Evolutionary conservation across 1,140 invertebrate species (phyloP), one percentile per base, ranked within the genome.

Genomic region (Ladona fulva): DNA sequence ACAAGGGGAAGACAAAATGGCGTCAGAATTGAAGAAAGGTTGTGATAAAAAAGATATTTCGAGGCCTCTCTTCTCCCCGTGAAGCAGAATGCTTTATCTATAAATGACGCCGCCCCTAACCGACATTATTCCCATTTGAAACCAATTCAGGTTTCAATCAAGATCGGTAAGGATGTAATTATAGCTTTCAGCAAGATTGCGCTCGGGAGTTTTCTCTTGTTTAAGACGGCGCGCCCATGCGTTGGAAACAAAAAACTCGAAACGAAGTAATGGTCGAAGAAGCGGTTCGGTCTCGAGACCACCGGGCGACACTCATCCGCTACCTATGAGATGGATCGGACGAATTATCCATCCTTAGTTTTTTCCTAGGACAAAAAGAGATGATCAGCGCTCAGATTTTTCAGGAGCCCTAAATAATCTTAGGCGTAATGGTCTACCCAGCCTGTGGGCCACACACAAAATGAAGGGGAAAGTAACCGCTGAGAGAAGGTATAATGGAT

Each of bases 101-200:
- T 66, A 6, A 12, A 16, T 22, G 44, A 52, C 44, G 19, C 10
- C 44, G n/a, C 52, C 52, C n/a, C 1, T 1, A 5, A 66, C 3
- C 52, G 52, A 66, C 14, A 12, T 12, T 66, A 66, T 66, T 66
- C 52, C 12, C 52, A 16, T 16, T 66, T 22, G 52, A 66, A 66
- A 22, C 29, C 14, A 22, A 66, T 66, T 22, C 52, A 66, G 52
- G 52, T 66, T 66, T 66, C 52, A 66, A 66, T 66, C 52, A 66
- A 66, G 52, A 66, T 66, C n/a, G 16, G 14, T 66, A 22, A 66
- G 52, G 52, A 16, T 66, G 52, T 66, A 66, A 66, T 66, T 66
- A 66, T 66, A 66, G 14, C 52, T 66, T 66, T 66, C 52, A 66
- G 52, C 52, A 22, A 66, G 52, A 66, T 66, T 66, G 52, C 52